Conservation (phyloP, 1,140 invertebrate species). For the Nixonia krombeini region DNA sequence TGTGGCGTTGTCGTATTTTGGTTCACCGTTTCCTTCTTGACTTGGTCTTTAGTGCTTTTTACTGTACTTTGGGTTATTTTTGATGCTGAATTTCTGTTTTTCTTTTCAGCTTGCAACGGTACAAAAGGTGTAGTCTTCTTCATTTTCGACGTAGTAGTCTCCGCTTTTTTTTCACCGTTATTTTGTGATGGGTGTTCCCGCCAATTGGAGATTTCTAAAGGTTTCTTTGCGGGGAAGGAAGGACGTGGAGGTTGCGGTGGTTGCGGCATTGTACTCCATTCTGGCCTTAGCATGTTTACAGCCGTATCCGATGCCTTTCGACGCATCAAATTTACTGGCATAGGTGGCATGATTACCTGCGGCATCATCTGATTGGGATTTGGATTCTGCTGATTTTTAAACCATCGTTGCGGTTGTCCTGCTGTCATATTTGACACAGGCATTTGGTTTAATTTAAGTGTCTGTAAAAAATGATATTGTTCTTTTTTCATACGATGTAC, state of each 20-base stretch:
- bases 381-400: constrained; percentile 28
- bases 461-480: constrained; percentile 26
- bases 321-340: constrained; percentile 1
- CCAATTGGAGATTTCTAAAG: too few species aligned
- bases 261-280: constrained; percentile 39
- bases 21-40: constrained; percentile 14
- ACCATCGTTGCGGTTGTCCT: constrained; percentile 57
- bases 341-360: constrained; percentile 14
- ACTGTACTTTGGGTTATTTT: constrained; percentile 14
- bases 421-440: constrained; percentile 5
- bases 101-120: constrained; percentile 69
- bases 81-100: constrained; percentile 50
- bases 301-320: neutral
- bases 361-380: constrained; percentile 33
- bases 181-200: too few species aligned
- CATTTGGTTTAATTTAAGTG: constrained; percentile 45
- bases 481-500: neutral
- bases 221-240: neutral
- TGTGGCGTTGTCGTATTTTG: constrained; percentile 20
- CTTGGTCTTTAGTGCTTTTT: constrained; percentile 10
- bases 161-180: too few species aligned
- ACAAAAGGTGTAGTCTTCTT: constrained; percentile 62
- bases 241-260: neutral
- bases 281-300: constrained; percentile 28
- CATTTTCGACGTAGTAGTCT: constrained; percentile 54